A percentile compares a stretch with the other conserved stretches of the same genome.
Conservation (phyloP, 2,113 vertebrate genomes). For the Mobula birostris region DNA sequence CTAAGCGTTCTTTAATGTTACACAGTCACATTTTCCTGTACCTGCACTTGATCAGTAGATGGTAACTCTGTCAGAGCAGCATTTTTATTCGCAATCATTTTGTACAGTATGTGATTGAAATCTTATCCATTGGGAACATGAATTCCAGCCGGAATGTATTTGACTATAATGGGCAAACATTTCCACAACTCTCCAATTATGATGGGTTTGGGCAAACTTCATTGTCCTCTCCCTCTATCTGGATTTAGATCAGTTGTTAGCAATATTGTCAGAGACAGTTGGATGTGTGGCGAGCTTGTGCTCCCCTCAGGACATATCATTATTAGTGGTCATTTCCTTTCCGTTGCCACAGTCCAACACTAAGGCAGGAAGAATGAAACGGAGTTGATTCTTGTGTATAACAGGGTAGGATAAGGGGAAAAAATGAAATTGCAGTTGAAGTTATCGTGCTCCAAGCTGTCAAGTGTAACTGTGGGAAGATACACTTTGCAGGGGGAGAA, state of each 20-base stretch:
- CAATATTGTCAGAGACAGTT: not conserved
- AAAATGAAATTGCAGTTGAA: constrained; percentile 18
- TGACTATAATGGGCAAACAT: not conserved
- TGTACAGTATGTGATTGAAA: not conserved
- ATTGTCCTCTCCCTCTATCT: not conserved
- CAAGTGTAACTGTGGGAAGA: not conserved
- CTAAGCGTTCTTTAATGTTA: not conserved
- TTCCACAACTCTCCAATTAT: not conserved
- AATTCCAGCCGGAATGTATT: not conserved
- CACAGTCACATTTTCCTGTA: not conserved
- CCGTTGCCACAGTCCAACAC: not conserved
- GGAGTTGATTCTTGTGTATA: not conserved
- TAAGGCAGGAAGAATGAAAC: not conserved
- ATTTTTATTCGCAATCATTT: not conserved
- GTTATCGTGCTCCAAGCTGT: not conserved
- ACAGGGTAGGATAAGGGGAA: too few relatives aligned
- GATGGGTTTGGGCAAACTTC: not conserved
- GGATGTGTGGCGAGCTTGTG: not conserved
- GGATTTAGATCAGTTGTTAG: not conserved
- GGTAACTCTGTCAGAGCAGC: not conserved
- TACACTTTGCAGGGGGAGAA: not conserved
- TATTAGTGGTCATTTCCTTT: not conserved
- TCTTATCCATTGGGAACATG: not conserved
- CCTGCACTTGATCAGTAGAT: not conserved
- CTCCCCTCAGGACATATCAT: not conserved